Conservation (phyloP, 2,113 vertebrate species). For the Phoxinus phoxinus region DNA sequence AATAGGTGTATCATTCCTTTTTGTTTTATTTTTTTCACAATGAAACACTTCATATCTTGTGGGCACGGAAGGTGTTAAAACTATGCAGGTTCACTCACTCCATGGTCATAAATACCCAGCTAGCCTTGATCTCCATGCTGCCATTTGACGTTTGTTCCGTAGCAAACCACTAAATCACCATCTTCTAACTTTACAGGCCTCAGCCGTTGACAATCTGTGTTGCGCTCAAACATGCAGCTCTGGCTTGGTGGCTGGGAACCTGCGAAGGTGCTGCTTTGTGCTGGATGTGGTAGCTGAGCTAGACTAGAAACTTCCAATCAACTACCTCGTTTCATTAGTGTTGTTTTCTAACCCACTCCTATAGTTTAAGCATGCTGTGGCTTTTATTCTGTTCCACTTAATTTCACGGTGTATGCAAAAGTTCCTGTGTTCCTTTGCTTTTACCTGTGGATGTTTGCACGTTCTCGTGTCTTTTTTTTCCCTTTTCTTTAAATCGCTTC, state of each 20-base stretch:
- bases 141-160: constrained; percentile 26
- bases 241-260: not conserved
- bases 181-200: constrained; percentile 43
- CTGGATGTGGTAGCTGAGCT: constrained; percentile 9
- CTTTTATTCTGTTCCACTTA: constrained; percentile 28
- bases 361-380: constrained; percentile 29
- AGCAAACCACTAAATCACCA: constrained; percentile 21
- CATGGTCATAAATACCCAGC: constrained; percentile 33
- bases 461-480: not conserved
- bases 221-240: not conserved
- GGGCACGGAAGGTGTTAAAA: constrained; percentile 42
- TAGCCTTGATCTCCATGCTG: constrained; percentile 48
- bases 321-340: constrained; percentile 48
- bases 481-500: not conserved
- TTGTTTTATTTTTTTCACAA: constrained; percentile 5
- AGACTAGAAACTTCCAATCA: constrained; percentile 21
- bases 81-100: constrained; percentile 41
- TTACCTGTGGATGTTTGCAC: not conserved
- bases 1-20: not conserved
- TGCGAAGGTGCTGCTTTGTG: constrained; percentile 12
- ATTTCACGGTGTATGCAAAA: constrained; percentile 28
- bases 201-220: constrained; percentile 62
- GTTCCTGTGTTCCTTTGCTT: constrained; percentile 6
- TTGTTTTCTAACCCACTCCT: not conserved
- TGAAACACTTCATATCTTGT: constrained; percentile 20